These are phyloP conservation scores for Sitodiplosis mosellana DNA, from an alignment of 1,140 invertebrate species.

Conservation along the genomic window DNA sequence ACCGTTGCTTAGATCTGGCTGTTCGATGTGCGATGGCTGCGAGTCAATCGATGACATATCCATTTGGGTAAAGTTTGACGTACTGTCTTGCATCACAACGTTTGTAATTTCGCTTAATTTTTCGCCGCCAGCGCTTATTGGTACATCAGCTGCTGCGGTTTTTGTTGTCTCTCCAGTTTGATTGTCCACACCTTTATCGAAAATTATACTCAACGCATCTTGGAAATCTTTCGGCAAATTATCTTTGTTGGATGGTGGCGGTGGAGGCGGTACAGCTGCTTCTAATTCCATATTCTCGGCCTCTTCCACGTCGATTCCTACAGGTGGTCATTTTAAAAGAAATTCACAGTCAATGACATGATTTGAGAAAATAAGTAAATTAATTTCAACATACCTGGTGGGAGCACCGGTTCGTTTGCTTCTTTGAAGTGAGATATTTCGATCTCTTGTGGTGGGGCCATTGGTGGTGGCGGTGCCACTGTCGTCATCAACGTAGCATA, in stretches of 20 bases:
- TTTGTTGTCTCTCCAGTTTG: neutral
- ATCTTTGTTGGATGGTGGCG: slow-evolving; percentile 10
- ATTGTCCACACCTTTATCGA: slow-evolving; percentile 14
- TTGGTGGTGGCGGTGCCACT: slow-evolving; percentile 19
- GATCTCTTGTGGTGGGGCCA: slow-evolving; percentile 5
- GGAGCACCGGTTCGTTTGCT: neutral
- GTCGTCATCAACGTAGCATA: slow-evolving; percentile 21
- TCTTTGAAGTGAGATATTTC: neutral
- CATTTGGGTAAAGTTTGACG: neutral
- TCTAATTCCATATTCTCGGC: slow-evolving; percentile 11
- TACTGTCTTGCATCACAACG: neutral
- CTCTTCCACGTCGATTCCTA: slow-evolving; percentile 21
- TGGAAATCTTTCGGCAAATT: slow-evolving; percentile 43
- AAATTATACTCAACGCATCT: slow-evolving; percentile 51
- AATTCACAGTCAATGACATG: no score
- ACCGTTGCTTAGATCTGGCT: no score
- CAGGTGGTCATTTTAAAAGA: slow-evolving; percentile 1
- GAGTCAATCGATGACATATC: neutral
- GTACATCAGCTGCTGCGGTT: neutral
- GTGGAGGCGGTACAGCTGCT: slow-evolving; percentile 8
- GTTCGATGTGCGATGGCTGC: neutral
- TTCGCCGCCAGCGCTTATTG: neutral
- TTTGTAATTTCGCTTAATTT: neutral
- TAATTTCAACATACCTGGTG: neutral
- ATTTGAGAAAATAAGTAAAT: neutral